phyloP scores from a whole-genome alignment of 2,113 vertebrate species.

The Theristicus caerulescens region DNA sequence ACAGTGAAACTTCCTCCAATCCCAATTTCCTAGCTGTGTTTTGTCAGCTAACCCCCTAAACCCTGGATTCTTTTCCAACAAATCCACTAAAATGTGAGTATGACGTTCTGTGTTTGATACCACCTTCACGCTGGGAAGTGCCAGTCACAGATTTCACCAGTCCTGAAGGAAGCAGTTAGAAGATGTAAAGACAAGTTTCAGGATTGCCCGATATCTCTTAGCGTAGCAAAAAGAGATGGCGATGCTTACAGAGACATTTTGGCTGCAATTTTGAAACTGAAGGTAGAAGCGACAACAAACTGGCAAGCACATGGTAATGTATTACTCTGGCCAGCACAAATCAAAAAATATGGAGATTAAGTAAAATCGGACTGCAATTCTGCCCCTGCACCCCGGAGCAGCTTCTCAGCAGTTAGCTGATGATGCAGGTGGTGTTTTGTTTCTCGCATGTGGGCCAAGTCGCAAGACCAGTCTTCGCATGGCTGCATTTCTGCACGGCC shows the following conservation, averaged over 20 bases:
- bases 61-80: background rate
- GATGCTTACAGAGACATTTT: background rate
- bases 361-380: background rate
- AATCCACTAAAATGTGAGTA: background rate
- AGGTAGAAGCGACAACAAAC: background rate
- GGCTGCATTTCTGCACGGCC: background rate
- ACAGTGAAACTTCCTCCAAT: background rate
- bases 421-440: too few relatives aligned
- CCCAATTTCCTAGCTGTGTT: background rate
- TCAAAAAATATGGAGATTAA: background rate
- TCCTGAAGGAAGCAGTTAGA: background rate
- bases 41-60: background rate
- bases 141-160: too few relatives aligned
- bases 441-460: background rate
- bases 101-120: rapidly evolving
- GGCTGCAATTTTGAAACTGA: background rate
- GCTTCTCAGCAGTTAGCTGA: background rate
- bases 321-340: background rate
- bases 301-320: background rate
- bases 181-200: background rate
- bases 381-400: background rate
- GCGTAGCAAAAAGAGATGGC: background rate
- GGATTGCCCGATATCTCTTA: rapidly evolving
- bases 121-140: background rate
- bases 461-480: background rate